Percentiles rank a stretch among this genome's conserved stretches.
These are phyloP conservation scores for Panthera tigris DNA, from an alignment of 2,113 vertebrate species.

Conservation along the genomic window DNA sequence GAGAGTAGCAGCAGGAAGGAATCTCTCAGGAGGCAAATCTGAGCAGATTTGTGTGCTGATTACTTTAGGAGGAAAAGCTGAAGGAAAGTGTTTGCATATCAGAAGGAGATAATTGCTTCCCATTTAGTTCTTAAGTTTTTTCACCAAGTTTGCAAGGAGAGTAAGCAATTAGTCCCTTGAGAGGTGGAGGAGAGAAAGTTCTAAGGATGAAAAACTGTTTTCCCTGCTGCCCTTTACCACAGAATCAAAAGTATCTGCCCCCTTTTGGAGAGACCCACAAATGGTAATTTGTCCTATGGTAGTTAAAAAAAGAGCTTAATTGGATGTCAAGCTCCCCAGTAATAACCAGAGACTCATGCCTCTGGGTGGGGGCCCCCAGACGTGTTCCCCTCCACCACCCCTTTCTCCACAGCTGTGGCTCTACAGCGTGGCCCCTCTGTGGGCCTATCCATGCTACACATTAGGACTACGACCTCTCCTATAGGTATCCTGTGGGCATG, in stretches of 20 bases:
- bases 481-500: neutral
- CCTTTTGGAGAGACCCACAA: neutral
- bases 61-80: constrained; percentile 1
- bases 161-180: constrained; percentile 62
- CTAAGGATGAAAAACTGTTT: neutral
- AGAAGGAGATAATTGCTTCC: constrained; percentile 68
- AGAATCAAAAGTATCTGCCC: neutral
- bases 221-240: neutral
- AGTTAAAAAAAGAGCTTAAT: neutral
- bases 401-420: neutral
- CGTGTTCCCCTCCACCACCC: fast-evolving
- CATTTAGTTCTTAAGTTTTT: constrained; percentile 42
- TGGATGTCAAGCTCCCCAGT: neutral
- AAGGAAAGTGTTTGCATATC: neutral
- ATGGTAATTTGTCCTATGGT: neutral
- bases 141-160: constrained; percentile 55
- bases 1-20: neutral
- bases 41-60: neutral
- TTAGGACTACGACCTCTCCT: neutral
- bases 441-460: neutral
- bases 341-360: neutral
- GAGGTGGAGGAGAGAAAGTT: constrained; percentile 52
- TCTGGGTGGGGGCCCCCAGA: neutral
- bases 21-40: neutral
- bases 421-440: fast-evolving